A percentile compares a stretch with the other conserved stretches of the same genome.
Conservation (phyloP, 2,888 invertebrate species). For the Dryocosmus kuriphilus region DNA sequence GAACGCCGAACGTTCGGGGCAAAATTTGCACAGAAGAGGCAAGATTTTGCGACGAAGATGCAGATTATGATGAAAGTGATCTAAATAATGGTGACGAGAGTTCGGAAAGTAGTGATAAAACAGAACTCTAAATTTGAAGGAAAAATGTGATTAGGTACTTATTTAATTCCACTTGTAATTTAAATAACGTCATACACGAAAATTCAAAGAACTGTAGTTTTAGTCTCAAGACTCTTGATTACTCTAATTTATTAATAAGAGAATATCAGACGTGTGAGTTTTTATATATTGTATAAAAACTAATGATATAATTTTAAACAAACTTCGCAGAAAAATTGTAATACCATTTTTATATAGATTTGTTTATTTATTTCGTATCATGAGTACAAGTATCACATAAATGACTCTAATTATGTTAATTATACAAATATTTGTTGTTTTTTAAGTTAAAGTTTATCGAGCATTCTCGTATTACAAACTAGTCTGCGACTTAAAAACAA, state of each 20-base stretch:
- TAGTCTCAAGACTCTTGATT: neutral
- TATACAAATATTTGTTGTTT: neutral
- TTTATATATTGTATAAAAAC: neutral
- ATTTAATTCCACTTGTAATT: neutral
- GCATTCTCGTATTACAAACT: neutral
- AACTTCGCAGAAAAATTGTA: neutral
- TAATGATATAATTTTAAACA: neutral
- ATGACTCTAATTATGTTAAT: neutral
- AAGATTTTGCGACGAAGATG: slow-evolving; percentile 42
- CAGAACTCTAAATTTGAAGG: neutral
- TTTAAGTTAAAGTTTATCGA: neutral
- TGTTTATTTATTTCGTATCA: neutral
- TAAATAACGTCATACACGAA: neutral
- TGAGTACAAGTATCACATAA: neutral
- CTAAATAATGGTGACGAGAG: neutral
- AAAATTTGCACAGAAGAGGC: slow-evolving; percentile 43
- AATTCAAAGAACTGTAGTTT: neutral
- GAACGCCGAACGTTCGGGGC: slow-evolving; percentile 23
- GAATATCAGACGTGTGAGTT: neutral
- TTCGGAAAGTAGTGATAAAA: neutral
- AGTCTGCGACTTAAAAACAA: neutral
- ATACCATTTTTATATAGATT: neutral
- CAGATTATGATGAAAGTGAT: slow-evolving; percentile 40
- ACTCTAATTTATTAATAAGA: neutral
- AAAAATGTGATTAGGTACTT: neutral